Conservation (phyloP, 2,888 invertebrate genomes). For the Platycnemis pennipes region DNA sequence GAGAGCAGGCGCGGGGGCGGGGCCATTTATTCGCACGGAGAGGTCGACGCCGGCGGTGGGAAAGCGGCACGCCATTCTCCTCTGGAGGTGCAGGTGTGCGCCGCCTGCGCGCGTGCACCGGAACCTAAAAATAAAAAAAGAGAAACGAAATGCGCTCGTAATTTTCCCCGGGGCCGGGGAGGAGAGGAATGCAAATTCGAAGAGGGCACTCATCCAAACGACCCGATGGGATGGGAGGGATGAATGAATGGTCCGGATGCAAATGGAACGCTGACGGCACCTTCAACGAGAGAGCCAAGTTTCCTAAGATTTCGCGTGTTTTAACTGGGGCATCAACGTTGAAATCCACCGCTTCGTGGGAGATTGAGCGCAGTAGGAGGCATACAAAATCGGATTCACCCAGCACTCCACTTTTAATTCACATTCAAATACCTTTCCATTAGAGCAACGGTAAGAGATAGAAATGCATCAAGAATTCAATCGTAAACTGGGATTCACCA, state of each 20-base stretch:
- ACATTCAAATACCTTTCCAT: too few relatives aligned
- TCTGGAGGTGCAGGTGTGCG: neutral
- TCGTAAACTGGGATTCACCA: too few relatives aligned
- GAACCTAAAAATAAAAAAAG: neutral
- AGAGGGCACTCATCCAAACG: neutral
- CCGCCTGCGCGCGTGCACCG: neutral
- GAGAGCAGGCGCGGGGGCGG: neutral
- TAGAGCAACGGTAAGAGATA: too few relatives aligned
- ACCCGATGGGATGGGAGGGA: neutral
- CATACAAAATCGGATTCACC: too few relatives aligned
- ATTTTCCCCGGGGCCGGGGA: neutral
- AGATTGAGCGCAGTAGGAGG: too few relatives aligned
- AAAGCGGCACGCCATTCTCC: conserved; percentile 11
- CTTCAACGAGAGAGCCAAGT: neutral
- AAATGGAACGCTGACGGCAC: neutral
- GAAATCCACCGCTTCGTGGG: too few relatives aligned
- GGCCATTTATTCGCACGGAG: neutral
- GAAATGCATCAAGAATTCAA: too few relatives aligned
- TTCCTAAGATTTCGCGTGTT: too few relatives aligned
- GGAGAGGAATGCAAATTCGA: neutral
- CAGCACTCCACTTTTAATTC: too few relatives aligned
- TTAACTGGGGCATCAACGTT: too few relatives aligned
- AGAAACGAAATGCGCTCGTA: neutral
- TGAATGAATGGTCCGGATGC: neutral
- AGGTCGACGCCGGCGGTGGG: neutral